Evolutionary conservation across 2,888 invertebrate genomes (phyloP), one percentile per base, ranked within the genome.

Genomic region (Dynastes grantii): DNA sequence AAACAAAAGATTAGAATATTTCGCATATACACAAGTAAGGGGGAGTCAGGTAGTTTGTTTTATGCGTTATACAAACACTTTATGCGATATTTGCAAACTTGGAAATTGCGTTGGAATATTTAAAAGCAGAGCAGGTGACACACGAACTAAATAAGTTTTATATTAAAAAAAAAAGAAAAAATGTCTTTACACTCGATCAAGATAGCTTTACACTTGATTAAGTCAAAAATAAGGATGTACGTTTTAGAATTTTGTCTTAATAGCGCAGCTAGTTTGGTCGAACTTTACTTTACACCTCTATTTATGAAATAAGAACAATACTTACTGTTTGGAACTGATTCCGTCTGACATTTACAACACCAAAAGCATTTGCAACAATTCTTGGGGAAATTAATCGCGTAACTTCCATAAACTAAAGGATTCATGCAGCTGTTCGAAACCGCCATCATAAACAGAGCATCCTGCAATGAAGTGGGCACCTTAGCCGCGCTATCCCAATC

Each of bases 381-480:
- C 64, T 88, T 87, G n/a, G 88, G 87, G 76, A 92, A 90, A 84
- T 93, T 92, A 80, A 93, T 89, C 11, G 92, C 92, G 84, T 93
- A 94, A 73, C 93, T 92, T 1, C 95, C 95, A 84, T 95, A 95
- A 16, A 95, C 94, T 64, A 95, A 88, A 0, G 95, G 95, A 86
- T 95, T 94, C 90, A 95, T 93, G 87, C 95, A 95, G 51, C 95
- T 94, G 87, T 95, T 95, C 70, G 94, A 94, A 0, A 95, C 95
- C 0, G 94, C 95, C 92, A 95, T 95, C 86, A 95, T 91, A 88
- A 95, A 95, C 83, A 95, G 91, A 16, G 92, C 90, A 83, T 94
- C 94, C 85, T 95, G 94, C 2, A 95, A 87, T 83, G 91, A 90
- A 4, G 89, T 87, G 78, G 94, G 92, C 0, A 95, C 91, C 81